Evolutionary conservation across 2,888 invertebrate genomes (phyloP).

Genomic region (Laspeyria flexula): DNA sequence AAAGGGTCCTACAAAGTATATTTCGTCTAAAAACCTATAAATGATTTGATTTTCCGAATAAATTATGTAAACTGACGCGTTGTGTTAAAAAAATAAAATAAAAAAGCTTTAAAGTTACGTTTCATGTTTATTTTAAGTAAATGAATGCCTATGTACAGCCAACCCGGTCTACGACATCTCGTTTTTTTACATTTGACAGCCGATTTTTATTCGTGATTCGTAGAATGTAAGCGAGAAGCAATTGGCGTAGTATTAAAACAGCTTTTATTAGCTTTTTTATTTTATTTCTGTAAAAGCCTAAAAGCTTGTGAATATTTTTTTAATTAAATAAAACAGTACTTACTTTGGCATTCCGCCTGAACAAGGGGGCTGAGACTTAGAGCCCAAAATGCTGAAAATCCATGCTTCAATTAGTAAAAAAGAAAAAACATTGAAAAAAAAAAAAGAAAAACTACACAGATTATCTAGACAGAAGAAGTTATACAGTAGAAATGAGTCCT

Average conservation of each 20-base stretch:
- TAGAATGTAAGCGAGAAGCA: conserved; percentile 46
- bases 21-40: not conserved
- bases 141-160: conserved; percentile 27
- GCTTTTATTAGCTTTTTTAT: conserved; percentile 47
- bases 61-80: not conserved
- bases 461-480: conserved; percentile 52
- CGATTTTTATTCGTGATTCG: conserved; percentile 20
- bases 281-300: conserved; percentile 56
- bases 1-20: not conserved
- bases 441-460: conserved; percentile 58
- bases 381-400: conserved; percentile 86
- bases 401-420: conserved; percentile 83
- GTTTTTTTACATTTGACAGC: conserved; percentile 18
- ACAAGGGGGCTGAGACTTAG: conserved; percentile 82
- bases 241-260: conserved; percentile 29
- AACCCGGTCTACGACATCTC: conserved; percentile 66
- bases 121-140: conserved; percentile 4
- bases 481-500: conserved; percentile 58
- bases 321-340: conserved; percentile 61
- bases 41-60: not conserved
- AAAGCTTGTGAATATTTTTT: conserved; percentile 53
- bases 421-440: conserved; percentile 61
- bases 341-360: conserved; percentile 85
- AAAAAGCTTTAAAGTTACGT: conserved; percentile 17
- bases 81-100: conserved; percentile 15